Conservation (phyloP, 2,888 invertebrate species). For the Cataglyphis livida region DNA sequence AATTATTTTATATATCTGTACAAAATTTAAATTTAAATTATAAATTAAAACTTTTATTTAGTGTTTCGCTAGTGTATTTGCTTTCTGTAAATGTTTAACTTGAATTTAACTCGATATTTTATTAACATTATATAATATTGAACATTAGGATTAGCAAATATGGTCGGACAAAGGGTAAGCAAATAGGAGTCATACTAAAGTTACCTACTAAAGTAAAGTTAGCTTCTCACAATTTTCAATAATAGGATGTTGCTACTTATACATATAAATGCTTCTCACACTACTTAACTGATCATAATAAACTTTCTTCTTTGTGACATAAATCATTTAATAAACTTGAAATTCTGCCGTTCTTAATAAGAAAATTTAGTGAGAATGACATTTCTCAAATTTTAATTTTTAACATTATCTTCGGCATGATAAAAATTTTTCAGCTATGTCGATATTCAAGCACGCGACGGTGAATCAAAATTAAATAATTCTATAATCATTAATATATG, state of each 20-base stretch:
- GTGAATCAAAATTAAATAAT: constrained; percentile 11
- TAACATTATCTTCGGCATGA: not conserved
- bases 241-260: not conserved
- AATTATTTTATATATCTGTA: not conserved
- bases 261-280: constrained; percentile 7
- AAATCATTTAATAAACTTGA: not conserved
- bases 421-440: not conserved
- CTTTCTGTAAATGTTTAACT: constrained; percentile 39
- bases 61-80: not conserved
- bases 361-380: not conserved
- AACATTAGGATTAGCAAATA: constrained; percentile 45
- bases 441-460: not conserved
- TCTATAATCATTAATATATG: not conserved
- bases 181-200: constrained; percentile 36
- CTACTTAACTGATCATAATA: not conserved
- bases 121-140: constrained; percentile 43
- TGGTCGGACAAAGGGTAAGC: constrained; percentile 36
- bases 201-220: constrained; percentile 18
- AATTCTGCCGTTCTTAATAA: not conserved
- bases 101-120: constrained; percentile 46
- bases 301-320: not conserved
- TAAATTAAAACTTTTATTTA: not conserved
- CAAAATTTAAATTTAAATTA: not conserved
- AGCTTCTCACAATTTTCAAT: constrained; percentile 42
- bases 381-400: not conserved